Percentiles rank a stretch among this genome's conserved stretches.
These are phyloP conservation scores for Masnerella sp. DNA, from an alignment of 2,888 invertebrate genomes.

Conservation along the genomic window DNA sequence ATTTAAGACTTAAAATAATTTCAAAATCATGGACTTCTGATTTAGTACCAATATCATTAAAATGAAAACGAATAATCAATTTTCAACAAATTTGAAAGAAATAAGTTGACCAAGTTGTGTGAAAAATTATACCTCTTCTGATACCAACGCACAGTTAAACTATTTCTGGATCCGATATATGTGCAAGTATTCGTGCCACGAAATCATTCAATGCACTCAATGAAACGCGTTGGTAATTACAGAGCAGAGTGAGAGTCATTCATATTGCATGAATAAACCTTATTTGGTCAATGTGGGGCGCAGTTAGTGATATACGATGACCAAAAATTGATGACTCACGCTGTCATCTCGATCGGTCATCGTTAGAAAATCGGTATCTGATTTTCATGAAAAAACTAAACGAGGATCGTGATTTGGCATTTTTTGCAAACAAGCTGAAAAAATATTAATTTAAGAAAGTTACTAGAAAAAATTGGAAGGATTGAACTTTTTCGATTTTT, in stretches of 20 bases:
- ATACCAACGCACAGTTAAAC: slow-evolving; percentile 39
- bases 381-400: background rate
- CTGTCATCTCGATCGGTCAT: slow-evolving; percentile 4
- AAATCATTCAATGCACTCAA: slow-evolving; percentile 72
- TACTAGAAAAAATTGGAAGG: too few relatives aligned
- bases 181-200: slow-evolving; percentile 66
- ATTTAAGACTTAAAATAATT: too few relatives aligned
- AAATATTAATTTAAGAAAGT: too few relatives aligned
- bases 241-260: slow-evolving; percentile 65
- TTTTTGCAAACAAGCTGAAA: too few relatives aligned
- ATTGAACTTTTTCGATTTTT: too few relatives aligned
- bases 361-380: background rate
- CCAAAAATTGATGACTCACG: slow-evolving; percentile 36
- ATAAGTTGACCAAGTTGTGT: slow-evolving; percentile 17
- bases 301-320: slow-evolving; percentile 37
- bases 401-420: too few relatives aligned
- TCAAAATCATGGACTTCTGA: too few relatives aligned
- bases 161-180: slow-evolving; percentile 43
- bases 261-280: slow-evolving; percentile 68
- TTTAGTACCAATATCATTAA: too few relatives aligned
- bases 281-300: slow-evolving; percentile 55
- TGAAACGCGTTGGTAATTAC: slow-evolving; percentile 70
- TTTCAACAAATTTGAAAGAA: background rate
- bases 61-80: too few relatives aligned
- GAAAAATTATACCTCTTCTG: slow-evolving; percentile 45